Evolutionary conservation across 2,113 vertebrate species (phyloP).

Genomic region (Macheiramphus alcinus): DNA sequence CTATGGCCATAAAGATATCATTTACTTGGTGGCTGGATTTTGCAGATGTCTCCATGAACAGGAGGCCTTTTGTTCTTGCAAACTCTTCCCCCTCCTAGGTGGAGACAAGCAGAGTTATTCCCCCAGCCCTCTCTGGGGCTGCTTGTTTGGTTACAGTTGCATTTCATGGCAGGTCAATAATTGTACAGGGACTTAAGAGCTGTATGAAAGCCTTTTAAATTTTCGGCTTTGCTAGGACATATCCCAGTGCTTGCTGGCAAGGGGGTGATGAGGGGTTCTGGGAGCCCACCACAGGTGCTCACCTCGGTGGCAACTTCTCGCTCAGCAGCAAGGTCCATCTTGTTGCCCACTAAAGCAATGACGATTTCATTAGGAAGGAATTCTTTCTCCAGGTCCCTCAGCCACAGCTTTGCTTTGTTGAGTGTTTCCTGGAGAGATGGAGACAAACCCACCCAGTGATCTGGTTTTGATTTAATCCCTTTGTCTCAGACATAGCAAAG

Average conservation of each 20-base stretch:
- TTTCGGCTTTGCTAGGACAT: neutral
- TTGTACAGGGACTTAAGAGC: accelerated
- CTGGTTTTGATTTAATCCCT: neutral
- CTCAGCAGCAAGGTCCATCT: constrained; percentile 67
- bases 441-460: neutral
- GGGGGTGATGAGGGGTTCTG: neutral
- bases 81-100: constrained; percentile 75
- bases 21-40: constrained; percentile 68
- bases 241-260: neutral
- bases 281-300: neutral
- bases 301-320: constrained; percentile 75
- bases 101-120: neutral
- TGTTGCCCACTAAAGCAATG: constrained; percentile 80
- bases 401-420: constrained; percentile 74
- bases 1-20: constrained; percentile 59
- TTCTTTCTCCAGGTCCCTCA: constrained; percentile 77
- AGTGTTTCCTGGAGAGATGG: constrained; percentile 65
- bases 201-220: neutral
- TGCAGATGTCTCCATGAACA: constrained; percentile 79
- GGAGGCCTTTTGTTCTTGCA: constrained; percentile 62
- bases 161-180: neutral
- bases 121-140: neutral
- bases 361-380: constrained; percentile 59
- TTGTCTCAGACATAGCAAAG: neutral
- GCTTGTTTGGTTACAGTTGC: accelerated